Evolutionary conservation across 2,797 vertebrate genomes (phyloP), one percentile per base, ranked within the genome.

Genomic region (Labroides dimidiatus): DNA sequence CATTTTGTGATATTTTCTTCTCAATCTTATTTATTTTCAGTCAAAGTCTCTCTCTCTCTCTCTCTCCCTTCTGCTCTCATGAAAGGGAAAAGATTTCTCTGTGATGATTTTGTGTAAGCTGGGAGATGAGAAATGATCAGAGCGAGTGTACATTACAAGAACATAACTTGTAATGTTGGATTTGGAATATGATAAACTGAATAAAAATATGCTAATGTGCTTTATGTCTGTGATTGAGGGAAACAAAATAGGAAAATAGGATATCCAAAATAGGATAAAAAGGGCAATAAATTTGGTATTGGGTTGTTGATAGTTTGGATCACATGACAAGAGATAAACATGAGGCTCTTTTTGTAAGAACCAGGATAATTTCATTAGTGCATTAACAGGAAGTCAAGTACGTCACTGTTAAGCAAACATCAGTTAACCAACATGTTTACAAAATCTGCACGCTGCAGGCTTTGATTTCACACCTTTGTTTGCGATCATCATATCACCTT

Each of bases 131-230:
- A 53, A 54, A 45, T 59, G 23, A 68, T 79, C 39, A 30, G 11
- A 62, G 30, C 1, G 0, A 39, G 50, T 11, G 1, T 30, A 45
- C 17, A 60, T 65, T 17, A 27, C 57, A 33, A 43, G 20, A 55
- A 64, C 61, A 54, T 21, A 43, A 43, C 55, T n/a, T 56, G 59
- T 44, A 50, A 64, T 58, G 39, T 44, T 61, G 42, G 52, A 47
- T 57, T 56, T 57, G 41, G 19, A 41, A 27, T 44, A 17, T 47
- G 14, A 53, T 44, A 14, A 53, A 49, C n/a, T 42, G 42, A 62
- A 44, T 48, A 48, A 48, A 66, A 59, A 58, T 48, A 52, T 48
- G 23, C 16, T 5, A 11, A 52, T 7, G 1, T 36, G 33, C 23
- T 45, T n/a, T 13, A 41, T 56, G 30, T 51, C 30, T 66, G 21